Percentiles rank a stretch among this genome's conserved stretches.
phyloP scores from a whole-genome alignment of 64 coral and sea anemone genomes.

The Cladopsammia gracilis region DNA sequence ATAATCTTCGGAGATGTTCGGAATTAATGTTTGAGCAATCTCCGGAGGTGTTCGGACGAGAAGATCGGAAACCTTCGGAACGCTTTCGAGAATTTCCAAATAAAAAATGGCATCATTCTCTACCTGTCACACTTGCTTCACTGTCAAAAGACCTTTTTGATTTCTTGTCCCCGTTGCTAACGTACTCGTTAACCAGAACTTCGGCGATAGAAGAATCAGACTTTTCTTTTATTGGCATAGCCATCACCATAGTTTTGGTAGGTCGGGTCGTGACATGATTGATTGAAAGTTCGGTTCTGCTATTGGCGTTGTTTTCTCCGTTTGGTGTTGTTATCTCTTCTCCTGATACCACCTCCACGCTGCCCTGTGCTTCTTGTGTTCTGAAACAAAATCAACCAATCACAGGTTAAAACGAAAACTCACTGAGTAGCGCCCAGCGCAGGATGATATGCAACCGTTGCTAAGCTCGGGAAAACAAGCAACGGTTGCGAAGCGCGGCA shows the following conservation, averaged over 20 bases:
- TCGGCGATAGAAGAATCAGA: conserved; percentile 23
- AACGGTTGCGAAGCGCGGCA: no score
- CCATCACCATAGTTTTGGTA: background rate
- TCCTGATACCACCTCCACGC: background rate
- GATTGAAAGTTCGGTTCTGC: background rate
- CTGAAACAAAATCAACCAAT: background rate
- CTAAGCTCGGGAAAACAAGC: no score
- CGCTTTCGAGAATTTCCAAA: background rate
- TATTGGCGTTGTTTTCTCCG: background rate
- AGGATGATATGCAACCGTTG: no score
- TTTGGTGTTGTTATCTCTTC: background rate
- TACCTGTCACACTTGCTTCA: background rate
- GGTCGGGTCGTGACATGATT: background rate
- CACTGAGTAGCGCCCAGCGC: no score
- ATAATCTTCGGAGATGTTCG: no score
- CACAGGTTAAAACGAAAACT: no score
- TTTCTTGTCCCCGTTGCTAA: background rate
- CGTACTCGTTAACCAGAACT: conserved; percentile 3
- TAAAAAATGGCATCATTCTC: background rate
- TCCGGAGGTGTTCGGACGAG: background rate
- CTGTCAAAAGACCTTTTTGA: background rate
- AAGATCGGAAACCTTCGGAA: background rate
- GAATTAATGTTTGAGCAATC: background rate
- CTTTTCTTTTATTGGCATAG: background rate
- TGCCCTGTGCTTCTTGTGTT: background rate